These are phyloP conservation scores for Coturnix japonica DNA, from an alignment of 2,113 vertebrate species.

Conservation along the genomic window DNA sequence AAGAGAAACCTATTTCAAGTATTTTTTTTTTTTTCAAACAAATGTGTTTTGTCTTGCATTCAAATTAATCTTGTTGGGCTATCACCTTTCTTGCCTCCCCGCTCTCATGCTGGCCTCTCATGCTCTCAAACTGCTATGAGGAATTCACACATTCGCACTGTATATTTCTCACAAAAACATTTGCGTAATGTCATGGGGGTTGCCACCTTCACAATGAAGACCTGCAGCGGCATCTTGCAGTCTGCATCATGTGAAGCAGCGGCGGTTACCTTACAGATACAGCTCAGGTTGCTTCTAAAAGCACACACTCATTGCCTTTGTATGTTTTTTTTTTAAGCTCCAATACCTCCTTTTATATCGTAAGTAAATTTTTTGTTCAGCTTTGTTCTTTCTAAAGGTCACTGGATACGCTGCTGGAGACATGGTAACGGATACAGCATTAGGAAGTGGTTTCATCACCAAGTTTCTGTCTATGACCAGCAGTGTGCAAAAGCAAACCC, in stretches of 20 bases:
- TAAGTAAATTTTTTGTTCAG: slow-evolving; percentile 36
- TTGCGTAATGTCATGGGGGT: background rate
- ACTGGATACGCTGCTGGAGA: background rate
- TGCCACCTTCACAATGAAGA: slow-evolving; percentile 25
- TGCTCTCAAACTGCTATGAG: background rate
- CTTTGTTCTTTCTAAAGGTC: slow-evolving; percentile 39
- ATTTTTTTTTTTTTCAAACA: background rate
- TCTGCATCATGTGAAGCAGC: background rate
- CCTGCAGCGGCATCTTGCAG: background rate
- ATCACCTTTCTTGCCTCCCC: background rate
- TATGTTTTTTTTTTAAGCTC: slow-evolving; percentile 21
- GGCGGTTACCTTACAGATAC: slow-evolving; percentile 23
- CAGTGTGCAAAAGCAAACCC: background rate
- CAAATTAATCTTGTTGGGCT: slow-evolving; percentile 30
- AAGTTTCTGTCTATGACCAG: background rate
- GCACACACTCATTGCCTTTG: slow-evolving; percentile 17
- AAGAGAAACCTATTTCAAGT: slow-evolving; percentile 41
- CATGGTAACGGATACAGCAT: background rate
- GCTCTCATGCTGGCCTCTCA: background rate
- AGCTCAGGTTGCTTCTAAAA: slow-evolving; percentile 21
- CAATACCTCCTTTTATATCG: slow-evolving; percentile 10
- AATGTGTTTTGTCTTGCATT: slow-evolving; percentile 58
- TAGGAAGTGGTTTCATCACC: background rate
- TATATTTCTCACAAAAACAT: background rate
- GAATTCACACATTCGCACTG: background rate